Evolutionary conservation across 2,113 vertebrate species (phyloP).

Genomic region (Pongo pygmaeus): DNA sequence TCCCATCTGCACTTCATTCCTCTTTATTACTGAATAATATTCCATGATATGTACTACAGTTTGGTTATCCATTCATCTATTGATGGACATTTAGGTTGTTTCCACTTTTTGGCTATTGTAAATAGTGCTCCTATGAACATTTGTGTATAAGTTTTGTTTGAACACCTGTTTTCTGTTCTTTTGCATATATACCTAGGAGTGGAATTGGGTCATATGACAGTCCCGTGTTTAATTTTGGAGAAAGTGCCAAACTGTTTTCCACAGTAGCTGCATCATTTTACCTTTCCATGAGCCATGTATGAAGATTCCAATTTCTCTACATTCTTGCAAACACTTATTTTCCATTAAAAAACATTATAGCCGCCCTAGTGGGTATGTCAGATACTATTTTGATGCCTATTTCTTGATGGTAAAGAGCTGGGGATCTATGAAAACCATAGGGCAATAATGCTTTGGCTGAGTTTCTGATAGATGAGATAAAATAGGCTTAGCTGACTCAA

Average conservation of each 20-base stretch:
- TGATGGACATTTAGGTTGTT: neutral
- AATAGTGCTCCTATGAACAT: neutral
- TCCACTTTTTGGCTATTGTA: neutral
- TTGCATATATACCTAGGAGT: neutral
- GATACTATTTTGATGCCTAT: neutral
- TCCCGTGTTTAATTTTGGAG: neutral
- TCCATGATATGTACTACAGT: neutral
- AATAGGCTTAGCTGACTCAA: neutral
- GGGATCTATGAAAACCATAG: neutral
- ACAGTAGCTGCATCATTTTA: neutral
- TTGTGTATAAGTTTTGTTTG: neutral
- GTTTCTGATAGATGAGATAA: neutral
- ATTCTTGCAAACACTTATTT: neutral
- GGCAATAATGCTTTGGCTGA: neutral
- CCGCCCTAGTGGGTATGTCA: neutral
- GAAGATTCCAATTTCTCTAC: neutral
- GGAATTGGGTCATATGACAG: neutral
- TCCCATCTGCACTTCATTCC: neutral
- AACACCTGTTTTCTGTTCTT: slow-evolving; percentile 1
- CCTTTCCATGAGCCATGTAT: neutral
- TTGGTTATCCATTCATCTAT: neutral
- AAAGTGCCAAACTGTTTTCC: neutral
- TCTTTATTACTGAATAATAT: slow-evolving; percentile 25
- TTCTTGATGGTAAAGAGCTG: slow-evolving; percentile 30
- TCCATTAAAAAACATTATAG: neutral